Evolutionary conservation across 2,113 vertebrate genomes (phyloP).

Genomic region (Semnornis frantzii): DNA sequence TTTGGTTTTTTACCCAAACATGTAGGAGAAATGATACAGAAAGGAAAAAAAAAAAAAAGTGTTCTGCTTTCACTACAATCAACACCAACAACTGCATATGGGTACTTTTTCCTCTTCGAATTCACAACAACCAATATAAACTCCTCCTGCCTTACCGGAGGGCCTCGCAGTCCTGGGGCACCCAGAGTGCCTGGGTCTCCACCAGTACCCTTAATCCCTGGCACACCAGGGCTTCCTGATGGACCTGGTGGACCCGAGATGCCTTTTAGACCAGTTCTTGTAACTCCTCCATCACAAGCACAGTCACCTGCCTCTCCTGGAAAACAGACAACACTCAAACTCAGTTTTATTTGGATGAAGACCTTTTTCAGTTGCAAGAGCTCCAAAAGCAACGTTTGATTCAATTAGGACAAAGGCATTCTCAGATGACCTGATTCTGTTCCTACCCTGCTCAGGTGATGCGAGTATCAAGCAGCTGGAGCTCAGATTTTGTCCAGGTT

Average conservation of each 20-base stretch:
- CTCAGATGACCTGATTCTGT: background rate
- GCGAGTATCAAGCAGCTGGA: background rate
- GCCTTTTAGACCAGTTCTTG: conserved; percentile 73
- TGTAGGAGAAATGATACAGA: background rate
- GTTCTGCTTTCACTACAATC: background rate
- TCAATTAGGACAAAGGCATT: background rate
- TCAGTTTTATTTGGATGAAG: conserved; percentile 4
- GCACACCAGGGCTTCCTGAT: conserved; percentile 69
- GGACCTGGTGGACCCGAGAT: conserved; percentile 74
- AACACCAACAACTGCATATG: background rate
- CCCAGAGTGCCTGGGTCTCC: conserved; percentile 84
- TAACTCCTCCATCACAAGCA: conserved; percentile 79
- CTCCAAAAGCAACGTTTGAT: background rate
- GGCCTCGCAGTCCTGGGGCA: conserved; percentile 73
- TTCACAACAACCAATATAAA: background rate
- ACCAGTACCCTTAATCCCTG: conserved; percentile 78
- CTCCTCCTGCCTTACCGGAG: conserved; percentile 68
- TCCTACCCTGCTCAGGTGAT: background rate
- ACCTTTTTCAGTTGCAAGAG: background rate
- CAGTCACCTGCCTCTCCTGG: conserved; percentile 89
- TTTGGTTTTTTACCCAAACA: background rate
- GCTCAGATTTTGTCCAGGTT: background rate
- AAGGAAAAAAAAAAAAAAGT: background rate
- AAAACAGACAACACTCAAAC: background rate
- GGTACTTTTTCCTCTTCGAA: background rate